phyloP scores from a whole-genome alignment of 2,797 vertebrate genomes.

The Cheirogaleus major region DNA sequence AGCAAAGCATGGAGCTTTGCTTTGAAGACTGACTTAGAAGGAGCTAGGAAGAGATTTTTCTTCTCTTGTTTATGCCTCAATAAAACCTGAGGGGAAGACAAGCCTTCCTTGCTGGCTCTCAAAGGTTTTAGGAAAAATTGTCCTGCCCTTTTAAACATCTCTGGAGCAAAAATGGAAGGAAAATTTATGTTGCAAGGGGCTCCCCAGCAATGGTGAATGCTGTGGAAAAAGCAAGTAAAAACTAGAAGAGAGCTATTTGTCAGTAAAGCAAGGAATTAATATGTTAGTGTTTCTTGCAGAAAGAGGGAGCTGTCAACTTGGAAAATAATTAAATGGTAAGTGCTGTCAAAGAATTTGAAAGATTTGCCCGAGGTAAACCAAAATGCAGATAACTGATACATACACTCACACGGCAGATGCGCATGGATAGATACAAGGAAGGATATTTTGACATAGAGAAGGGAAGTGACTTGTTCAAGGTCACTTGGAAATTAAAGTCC shows the following conservation, averaged over 20 bases:
- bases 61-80: background rate
- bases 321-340: slow-evolving; percentile 14
- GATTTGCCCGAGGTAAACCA: background rate
- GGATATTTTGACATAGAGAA: background rate
- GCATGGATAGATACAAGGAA: background rate
- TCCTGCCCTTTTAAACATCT: background rate
- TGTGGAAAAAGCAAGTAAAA: background rate
- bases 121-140: background rate
- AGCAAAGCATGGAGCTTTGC: background rate
- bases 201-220: background rate
- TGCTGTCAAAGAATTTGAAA: background rate
- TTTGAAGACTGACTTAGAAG: slow-evolving; percentile 28
- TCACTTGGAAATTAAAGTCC: background rate
- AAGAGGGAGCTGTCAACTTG: background rate
- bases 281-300: slow-evolving; percentile 12
- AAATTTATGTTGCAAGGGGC: background rate
- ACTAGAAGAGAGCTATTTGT: background rate
- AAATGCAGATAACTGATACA: background rate
- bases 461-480: background rate
- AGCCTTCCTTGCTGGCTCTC: background rate
- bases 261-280: background rate
- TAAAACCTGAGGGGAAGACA: background rate
- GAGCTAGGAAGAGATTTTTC: background rate
- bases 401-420: too few species aligned
- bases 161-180: background rate